Conservation (phyloP, 2,797 vertebrate genomes). For the Clarias fuscus region DNA sequence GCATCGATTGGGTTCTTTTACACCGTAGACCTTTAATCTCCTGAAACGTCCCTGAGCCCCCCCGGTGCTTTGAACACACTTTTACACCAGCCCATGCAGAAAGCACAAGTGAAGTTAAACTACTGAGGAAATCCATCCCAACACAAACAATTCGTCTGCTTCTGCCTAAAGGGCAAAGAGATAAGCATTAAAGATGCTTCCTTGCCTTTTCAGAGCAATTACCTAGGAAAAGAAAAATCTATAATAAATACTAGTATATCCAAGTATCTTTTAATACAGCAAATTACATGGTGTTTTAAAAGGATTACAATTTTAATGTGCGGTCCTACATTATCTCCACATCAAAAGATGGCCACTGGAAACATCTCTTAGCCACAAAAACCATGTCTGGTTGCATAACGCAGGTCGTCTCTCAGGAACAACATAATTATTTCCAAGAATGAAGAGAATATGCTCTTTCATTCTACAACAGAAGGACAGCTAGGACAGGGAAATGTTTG, state of each 20-base stretch:
- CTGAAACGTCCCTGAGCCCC: constrained; percentile 63
- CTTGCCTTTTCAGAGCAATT: constrained; percentile 20
- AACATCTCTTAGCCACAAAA: constrained; percentile 23
- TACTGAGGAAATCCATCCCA: constrained; percentile 54
- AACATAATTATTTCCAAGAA: constrained; percentile 52
- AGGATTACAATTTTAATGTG: not conserved
- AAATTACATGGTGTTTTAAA: not conserved
- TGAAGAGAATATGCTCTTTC: constrained; percentile 53
- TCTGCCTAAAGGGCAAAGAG: constrained; percentile 40
- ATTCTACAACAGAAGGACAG: constrained; percentile 45
- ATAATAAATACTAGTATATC: constrained; percentile 3
- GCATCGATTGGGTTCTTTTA: constrained; percentile 71
- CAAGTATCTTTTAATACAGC: not conserved
- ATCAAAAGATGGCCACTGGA: not conserved
- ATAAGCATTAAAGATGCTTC: constrained; percentile 24
- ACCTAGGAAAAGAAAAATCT: constrained; percentile 7
- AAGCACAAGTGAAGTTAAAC: constrained; percentile 55
- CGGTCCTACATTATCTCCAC: not conserved
- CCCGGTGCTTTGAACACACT: constrained; percentile 64
- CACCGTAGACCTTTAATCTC: constrained; percentile 75
- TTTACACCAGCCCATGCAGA: constrained; percentile 55
- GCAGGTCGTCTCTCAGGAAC: constrained; percentile 32
- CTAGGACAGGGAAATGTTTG: constrained; percentile 57
- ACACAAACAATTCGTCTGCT: constrained; percentile 42
- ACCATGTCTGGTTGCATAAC: constrained; percentile 25